phyloP scores from a whole-genome alignment of 2,888 invertebrate genomes.

The Anagyrus pseudococci region DNA sequence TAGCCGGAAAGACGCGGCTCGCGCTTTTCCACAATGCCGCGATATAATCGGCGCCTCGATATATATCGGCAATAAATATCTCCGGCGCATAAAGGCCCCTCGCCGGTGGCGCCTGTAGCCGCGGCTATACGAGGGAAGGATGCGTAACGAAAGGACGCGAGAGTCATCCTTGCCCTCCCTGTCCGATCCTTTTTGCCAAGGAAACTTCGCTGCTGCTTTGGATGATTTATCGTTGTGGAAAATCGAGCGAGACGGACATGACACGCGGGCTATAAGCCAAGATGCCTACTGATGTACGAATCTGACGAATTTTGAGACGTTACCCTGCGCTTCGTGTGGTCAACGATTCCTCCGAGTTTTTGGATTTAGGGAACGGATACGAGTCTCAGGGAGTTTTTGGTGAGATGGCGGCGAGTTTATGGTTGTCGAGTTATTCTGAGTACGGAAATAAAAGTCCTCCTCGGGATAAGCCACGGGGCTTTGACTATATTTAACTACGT shows the following conservation, averaged over 20 bases:
- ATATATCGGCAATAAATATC: conserved; percentile 56
- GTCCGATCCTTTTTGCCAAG: neutral
- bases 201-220: conserved; percentile 6
- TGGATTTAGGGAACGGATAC: no score
- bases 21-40: conserved; percentile 39
- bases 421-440: neutral
- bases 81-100: no score
- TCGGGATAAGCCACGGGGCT: neutral
- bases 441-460: neutral
- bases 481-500: conserved; percentile 7
- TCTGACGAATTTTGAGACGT: no score
- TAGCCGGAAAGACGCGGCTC: conserved; percentile 29
- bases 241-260: conserved; percentile 42
- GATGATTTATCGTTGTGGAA: conserved; percentile 57
- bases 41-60: conserved; percentile 35
- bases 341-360: no score
- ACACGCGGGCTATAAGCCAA: no score
- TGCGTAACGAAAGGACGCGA: conserved; percentile 12
- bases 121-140: conserved; percentile 46
- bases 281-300: no score
- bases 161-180: neutral
- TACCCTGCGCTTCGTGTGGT: no score
- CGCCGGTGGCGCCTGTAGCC: conserved; percentile 44
- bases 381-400: neutral
- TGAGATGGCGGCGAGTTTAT: neutral